A percentile compares a stretch with the other conserved stretches of the same genome.
Evolutionary conservation across 2,113 vertebrate species (phyloP).

Genomic region (Ceratotherium simum): DNA sequence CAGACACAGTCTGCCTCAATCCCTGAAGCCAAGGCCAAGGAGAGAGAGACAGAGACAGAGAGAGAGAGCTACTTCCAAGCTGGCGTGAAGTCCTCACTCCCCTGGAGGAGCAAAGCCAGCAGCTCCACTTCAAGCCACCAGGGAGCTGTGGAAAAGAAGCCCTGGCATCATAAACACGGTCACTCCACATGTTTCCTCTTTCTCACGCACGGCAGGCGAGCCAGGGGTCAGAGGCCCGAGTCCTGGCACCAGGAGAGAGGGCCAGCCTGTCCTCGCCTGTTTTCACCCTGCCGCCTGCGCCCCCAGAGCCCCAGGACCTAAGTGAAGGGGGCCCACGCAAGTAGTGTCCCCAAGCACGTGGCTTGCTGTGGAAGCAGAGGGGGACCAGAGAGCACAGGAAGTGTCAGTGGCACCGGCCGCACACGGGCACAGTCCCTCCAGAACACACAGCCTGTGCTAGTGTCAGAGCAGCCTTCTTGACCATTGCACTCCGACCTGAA

Average conservation of each 20-base stretch:
- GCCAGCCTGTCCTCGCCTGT: not conserved
- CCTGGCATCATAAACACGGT: accelerated
- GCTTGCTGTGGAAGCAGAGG: not conserved
- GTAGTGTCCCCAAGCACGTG: accelerated
- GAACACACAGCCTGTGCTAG: accelerated
- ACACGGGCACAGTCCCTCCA: accelerated
- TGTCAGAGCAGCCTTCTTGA: accelerated
- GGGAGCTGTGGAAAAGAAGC: accelerated
- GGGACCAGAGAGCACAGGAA: not conserved
- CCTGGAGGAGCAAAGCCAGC: not conserved
- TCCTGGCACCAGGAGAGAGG: accelerated
- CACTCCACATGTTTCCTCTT: not conserved
- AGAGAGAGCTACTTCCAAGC: accelerated
- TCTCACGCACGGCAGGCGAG: not conserved
- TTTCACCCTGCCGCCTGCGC: not conserved
- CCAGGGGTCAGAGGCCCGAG: not conserved
- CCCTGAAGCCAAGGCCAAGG: not conserved
- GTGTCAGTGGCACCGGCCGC: accelerated
- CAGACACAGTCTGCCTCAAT: not conserved
- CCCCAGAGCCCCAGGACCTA: not conserved
- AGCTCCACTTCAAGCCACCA: not conserved
- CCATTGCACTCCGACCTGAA: accelerated
- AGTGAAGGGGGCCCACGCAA: accelerated
- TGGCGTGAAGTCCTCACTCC: accelerated
- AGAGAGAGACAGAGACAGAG: not conserved